A percentile compares a stretch with the other conserved stretches of the same genome.
Evolutionary conservation across 2,113 vertebrate species (phyloP).

Genomic region (Pithys albifrons): DNA sequence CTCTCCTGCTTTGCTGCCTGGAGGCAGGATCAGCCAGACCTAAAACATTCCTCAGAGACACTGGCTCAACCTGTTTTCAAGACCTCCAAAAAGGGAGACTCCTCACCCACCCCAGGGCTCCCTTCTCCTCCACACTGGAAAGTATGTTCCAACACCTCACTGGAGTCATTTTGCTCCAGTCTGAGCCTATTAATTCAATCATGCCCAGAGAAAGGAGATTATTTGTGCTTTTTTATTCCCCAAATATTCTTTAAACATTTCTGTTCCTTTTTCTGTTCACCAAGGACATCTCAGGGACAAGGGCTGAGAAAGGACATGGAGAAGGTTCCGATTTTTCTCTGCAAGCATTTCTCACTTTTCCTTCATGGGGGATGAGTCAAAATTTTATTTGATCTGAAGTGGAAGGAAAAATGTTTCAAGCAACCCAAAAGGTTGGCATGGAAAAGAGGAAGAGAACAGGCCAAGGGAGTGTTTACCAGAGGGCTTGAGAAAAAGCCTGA

Average conservation of each 20-base stretch:
- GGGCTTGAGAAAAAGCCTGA: not conserved
- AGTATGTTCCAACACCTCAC: not conserved
- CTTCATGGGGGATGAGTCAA: not conserved
- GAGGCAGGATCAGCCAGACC: constrained; percentile 44
- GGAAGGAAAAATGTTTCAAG: not conserved
- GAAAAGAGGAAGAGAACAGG: not conserved
- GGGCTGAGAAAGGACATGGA: not conserved
- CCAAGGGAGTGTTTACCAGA: not conserved
- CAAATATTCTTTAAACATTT: not conserved
- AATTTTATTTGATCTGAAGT: not conserved
- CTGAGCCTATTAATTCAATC: not conserved
- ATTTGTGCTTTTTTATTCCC: not conserved
- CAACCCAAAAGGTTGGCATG: not conserved
- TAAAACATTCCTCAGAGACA: constrained; percentile 41
- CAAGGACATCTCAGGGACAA: not conserved
- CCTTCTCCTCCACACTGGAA: not conserved
- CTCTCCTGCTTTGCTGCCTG: not conserved
- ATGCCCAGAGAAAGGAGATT: not conserved
- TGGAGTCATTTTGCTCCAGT: not conserved
- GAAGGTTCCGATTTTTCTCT: not conserved
- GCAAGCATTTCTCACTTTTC: not conserved
- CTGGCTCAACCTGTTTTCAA: constrained; percentile 28
- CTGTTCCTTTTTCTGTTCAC: not conserved
- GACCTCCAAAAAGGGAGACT: constrained; percentile 1
- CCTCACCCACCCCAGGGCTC: not conserved